Evolutionary conservation across 2,797 vertebrate species (phyloP).

Genomic region (Periophthalmus magnuspinnatus): DNA sequence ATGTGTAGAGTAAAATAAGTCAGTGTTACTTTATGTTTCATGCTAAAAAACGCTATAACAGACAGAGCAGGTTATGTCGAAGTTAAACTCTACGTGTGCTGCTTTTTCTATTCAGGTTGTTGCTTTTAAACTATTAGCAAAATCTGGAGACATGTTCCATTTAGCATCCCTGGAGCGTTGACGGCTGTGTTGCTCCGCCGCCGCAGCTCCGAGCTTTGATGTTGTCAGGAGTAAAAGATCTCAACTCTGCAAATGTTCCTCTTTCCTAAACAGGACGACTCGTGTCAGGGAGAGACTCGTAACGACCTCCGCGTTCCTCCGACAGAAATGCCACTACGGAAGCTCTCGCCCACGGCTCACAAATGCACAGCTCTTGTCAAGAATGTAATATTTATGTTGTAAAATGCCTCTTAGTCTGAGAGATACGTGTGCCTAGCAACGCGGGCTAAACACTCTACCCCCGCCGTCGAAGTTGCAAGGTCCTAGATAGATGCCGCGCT

Average conservation of each 20-base stretch:
- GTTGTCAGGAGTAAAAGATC: conserved; percentile 49
- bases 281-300: conserved; percentile 55
- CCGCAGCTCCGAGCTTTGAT: conserved; percentile 22
- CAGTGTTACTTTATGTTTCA: no score
- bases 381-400: conserved; percentile 75
- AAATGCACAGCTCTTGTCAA: conserved; percentile 65
- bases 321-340: conserved; percentile 70
- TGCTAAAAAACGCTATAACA: not conserved
- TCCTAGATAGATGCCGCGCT: conserved; percentile 52
- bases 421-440: conserved; percentile 56
- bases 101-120: not conserved
- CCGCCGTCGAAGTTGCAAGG: conserved; percentile 51
- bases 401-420: conserved; percentile 55
- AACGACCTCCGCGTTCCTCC: conserved; percentile 54
- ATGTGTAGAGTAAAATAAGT: not conserved
- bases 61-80: not conserved
- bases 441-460: conserved; percentile 52
- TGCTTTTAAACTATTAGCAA: conserved; percentile 1
- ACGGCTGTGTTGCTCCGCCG: not conserved
- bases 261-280: conserved; percentile 46
- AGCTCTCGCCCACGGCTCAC: conserved; percentile 63
- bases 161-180: not conserved
- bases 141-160: conserved; percentile 3
- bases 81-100: not conserved
- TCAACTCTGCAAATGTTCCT: conserved; percentile 28